Conservation (phyloP, 2,888 invertebrate genomes). For the Hanleya hanleyi region DNA sequence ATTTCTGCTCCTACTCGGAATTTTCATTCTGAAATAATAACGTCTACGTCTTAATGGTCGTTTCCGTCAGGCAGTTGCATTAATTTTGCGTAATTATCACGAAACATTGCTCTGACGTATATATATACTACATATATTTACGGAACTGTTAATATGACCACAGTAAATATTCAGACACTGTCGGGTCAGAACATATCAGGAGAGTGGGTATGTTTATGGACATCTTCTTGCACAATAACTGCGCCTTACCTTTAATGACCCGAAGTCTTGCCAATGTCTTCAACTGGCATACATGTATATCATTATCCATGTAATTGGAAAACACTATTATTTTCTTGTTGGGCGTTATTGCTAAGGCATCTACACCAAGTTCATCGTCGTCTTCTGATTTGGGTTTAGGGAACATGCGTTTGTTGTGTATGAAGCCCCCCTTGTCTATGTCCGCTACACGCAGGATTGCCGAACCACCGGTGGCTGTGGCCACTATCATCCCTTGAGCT, state of each 20-base stretch:
- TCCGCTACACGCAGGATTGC: conserved; percentile 36
- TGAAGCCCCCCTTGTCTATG: conserved; percentile 30
- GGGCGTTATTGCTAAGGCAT: conserved; percentile 43
- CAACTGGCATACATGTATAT: conserved; percentile 44
- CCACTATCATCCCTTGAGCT: conserved; percentile 11
- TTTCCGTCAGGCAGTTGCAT: too few relatives aligned
- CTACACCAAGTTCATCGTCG: conserved; percentile 39
- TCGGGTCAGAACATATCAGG: too few relatives aligned
- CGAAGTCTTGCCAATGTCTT: conserved; percentile 30
- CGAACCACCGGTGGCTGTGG: conserved; percentile 24
- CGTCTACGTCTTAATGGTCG: too few relatives aligned
- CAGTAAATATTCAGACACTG: too few relatives aligned
- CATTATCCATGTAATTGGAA: conserved; percentile 41
- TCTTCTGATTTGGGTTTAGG: conserved; percentile 19
- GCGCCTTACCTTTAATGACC: conserved; percentile 45
- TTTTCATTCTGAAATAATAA: too few relatives aligned
- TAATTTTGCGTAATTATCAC: too few relatives aligned
- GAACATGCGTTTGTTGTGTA: conserved; percentile 15
- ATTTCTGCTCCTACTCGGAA: too few relatives aligned
- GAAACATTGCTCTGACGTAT: too few relatives aligned
- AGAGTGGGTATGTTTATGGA: too few relatives aligned
- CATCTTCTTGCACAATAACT: too few relatives aligned
- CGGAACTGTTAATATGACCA: too few relatives aligned
- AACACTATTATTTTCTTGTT: conserved; percentile 44
- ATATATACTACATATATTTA: too few relatives aligned